phyloP scores from a whole-genome alignment of 1,140 invertebrate genomes.

The Drosophila repleta region DNA sequence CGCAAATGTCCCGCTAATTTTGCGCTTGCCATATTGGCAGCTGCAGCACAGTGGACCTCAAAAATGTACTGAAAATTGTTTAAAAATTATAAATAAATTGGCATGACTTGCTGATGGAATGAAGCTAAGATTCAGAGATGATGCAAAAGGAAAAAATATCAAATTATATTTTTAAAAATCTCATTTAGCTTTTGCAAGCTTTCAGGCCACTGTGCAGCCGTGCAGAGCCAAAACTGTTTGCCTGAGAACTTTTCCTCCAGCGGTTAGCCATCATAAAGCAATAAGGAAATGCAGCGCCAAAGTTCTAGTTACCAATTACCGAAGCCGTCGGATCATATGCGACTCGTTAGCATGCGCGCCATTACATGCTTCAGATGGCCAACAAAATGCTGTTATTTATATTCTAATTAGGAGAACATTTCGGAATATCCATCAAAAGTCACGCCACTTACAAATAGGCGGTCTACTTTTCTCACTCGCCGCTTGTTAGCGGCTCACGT shows the following conservation, averaged over 20 bases:
- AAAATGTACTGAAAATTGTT: not conserved
- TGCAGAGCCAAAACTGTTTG: constrained; percentile 12
- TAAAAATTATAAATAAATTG: not conserved
- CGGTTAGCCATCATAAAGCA: constrained; percentile 25
- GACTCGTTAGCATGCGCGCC: constrained; percentile 22
- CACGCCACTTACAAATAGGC: constrained; percentile 45
- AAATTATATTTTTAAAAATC: too few relatives aligned
- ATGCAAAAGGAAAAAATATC: too few relatives aligned
- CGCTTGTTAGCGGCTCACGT: constrained; percentile 41
- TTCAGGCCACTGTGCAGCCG: not conserved
- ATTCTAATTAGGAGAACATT: constrained; percentile 72
- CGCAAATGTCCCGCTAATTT: constrained; percentile 51
- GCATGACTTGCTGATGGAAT: constrained; percentile 8
- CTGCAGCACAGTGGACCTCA: constrained; percentile 13
- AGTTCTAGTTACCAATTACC: constrained; percentile 48
- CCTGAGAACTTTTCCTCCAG: constrained; percentile 9
- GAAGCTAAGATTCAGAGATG: not conserved
- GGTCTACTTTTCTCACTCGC: constrained; percentile 24
- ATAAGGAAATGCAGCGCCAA: constrained; percentile 60
- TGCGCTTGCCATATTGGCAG: constrained; percentile 14
- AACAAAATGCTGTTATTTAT: constrained; percentile 71
- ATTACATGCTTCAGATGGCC: constrained; percentile 49
- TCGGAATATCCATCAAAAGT: constrained; percentile 50
- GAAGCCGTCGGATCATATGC: constrained; percentile 38
- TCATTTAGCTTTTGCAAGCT: not conserved